Evolutionary conservation across 2,888 invertebrate species (phyloP).

Genomic region (Halocaridina rubra): DNA sequence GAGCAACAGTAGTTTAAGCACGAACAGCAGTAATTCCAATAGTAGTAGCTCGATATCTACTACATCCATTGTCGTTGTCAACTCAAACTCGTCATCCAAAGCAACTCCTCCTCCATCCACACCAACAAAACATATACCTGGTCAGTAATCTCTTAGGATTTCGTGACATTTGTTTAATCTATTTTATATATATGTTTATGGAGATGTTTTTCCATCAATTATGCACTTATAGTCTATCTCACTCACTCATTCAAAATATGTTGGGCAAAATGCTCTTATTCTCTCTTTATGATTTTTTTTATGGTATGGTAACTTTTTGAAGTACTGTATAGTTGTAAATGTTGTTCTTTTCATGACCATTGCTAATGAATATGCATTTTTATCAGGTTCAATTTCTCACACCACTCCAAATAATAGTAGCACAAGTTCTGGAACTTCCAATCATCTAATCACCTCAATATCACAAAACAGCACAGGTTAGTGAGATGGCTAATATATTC

Average conservation of each 20-base stretch:
- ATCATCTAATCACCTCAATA: conserved; percentile 67
- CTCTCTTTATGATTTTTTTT: no score
- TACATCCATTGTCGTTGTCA: conserved; percentile 42
- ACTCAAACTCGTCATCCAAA: conserved; percentile 57
- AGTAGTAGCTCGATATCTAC: conserved; percentile 61
- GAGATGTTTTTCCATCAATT: no score
- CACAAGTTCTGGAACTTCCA: conserved; percentile 69
- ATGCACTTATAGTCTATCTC: no score
- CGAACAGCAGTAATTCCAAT: conserved; percentile 46
- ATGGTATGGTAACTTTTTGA: no score
- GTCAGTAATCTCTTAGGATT: background rate
- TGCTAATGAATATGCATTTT: background rate
- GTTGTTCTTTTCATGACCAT: no score
- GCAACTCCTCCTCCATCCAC: conserved; percentile 64
- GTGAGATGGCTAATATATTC: no score
- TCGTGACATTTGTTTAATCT: background rate
- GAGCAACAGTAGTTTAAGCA: conserved; percentile 35
- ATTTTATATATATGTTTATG: no score
- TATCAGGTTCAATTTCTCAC: conserved; percentile 64
- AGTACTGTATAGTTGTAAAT: background rate
- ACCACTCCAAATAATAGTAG: conserved; percentile 71
- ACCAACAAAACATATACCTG: conserved; percentile 66
- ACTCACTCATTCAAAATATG: no score
- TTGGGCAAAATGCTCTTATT: no score
- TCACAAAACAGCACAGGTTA: conserved; percentile 69